Conservation (phyloP, 2,888 invertebrate genomes). For the Syritta pipiens region DNA sequence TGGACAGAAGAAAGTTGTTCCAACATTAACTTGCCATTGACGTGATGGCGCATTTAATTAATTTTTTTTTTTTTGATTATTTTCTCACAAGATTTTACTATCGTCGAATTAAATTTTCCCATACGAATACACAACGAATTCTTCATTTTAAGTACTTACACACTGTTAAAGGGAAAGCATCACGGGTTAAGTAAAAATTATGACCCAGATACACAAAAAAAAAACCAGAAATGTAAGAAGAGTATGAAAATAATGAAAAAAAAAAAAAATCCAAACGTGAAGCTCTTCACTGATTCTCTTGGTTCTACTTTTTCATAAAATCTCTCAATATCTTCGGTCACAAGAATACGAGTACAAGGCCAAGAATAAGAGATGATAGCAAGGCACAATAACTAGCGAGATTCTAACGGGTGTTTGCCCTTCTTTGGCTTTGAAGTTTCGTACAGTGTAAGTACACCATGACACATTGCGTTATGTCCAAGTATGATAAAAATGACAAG, state of each 20-base stretch:
- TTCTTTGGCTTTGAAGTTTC: slow-evolving; percentile 47
- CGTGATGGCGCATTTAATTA: too few species aligned
- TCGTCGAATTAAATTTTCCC: too few species aligned
- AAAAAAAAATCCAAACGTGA: slow-evolving; percentile 1
- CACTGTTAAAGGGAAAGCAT: slow-evolving; percentile 46
- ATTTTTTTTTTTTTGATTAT: too few species aligned
- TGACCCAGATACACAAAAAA: slow-evolving; percentile 42
- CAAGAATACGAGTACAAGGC: slow-evolving; percentile 4
- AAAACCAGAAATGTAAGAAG: slow-evolving; percentile 25
- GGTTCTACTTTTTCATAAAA: slow-evolving; percentile 30
- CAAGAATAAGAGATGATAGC: neutral
- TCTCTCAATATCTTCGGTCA: slow-evolving; percentile 6
- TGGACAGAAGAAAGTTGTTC: too few species aligned
- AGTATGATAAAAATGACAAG: too few species aligned
- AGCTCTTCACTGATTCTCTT: slow-evolving; percentile 2
- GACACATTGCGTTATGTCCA: too few species aligned
- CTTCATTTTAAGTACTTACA: too few species aligned
- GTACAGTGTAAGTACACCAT: slow-evolving; percentile 13
- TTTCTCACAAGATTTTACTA: too few species aligned
- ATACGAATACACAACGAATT: too few species aligned
- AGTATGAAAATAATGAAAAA: slow-evolving; percentile 18
- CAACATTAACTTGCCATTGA: too few species aligned
- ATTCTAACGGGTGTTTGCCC: slow-evolving; percentile 28
- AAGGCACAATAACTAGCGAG: neutral
- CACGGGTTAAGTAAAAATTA: slow-evolving; percentile 7